A percentile compares a stretch with the other conserved stretches of the same genome.
Evolutionary conservation across 2,797 vertebrate genomes (phyloP).

Genomic region (Hemitrygon akajei): DNA sequence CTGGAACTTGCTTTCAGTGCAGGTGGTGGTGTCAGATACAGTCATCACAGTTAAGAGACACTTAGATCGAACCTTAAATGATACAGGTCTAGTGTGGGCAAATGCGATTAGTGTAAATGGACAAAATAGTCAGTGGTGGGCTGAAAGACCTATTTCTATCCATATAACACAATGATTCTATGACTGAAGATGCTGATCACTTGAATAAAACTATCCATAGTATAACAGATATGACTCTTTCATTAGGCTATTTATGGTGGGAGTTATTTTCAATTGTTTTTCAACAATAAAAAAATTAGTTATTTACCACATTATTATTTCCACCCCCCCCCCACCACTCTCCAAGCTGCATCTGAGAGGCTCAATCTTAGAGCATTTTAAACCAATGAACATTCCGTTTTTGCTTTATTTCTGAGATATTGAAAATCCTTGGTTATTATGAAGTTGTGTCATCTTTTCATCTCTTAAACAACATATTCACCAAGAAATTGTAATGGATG

Average conservation of each 20-base stretch:
- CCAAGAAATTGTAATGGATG: not conserved
- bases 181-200: not conserved
- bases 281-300: not conserved
- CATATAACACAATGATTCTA: too few species aligned
- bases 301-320: not conserved
- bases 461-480: not conserved
- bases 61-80: too few species aligned
- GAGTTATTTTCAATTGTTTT: not conserved
- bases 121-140: too few species aligned
- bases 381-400: not conserved
- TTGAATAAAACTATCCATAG: not conserved
- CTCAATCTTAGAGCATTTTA: not conserved
- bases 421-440: not conserved
- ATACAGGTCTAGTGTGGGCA: too few species aligned
- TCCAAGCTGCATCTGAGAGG: not conserved
- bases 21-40: too few species aligned
- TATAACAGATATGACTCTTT: not conserved
- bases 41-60: too few species aligned
- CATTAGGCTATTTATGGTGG: not conserved
- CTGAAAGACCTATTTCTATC: too few species aligned
- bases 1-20: too few species aligned
- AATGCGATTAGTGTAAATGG: too few species aligned
- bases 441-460: not conserved
- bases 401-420: not conserved
- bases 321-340: too few species aligned